Base-by-base conservation (phyloP, 2,113 vertebrate species). In the Emydura subglobosa region DNA sequence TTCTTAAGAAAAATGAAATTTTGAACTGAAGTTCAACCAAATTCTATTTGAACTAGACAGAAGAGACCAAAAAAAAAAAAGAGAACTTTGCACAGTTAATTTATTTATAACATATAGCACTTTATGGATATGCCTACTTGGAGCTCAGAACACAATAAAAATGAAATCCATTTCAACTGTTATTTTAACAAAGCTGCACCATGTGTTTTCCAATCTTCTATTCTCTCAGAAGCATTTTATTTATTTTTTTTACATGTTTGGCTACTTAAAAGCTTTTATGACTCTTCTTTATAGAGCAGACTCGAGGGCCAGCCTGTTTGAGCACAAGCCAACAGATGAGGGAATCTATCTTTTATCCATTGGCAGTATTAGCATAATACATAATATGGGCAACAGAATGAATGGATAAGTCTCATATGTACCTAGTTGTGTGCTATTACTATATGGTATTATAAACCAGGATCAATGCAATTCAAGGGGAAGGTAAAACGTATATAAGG, bases 231-330 rank as follows among this genome's bases (percentile, higher is more conserved):
- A 96, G 83, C 50, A 42, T 39, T 24, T 82, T 83, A 1, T 12
- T 85, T 92, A 1, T 29, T 86, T 94, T 86, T 94, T 91, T 86
- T 57, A 90, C 49, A 65, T 55, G 90, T 83, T 65, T 90, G 27
- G 79, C 3, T 53, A 59, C 3, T 44, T 96, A 55, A 86, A 85
- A 54, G 4, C 79, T 95, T 93, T 96, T 96, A 89, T 95, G 96
- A 89, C 34, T 97, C 29, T 96, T 88, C 85, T 96, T 96, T 96
- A 91, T 89, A 92, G 53, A 87, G 55, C 74, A 93, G 42, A 31
- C 14, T 55, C 86, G 90, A 50, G 92, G 51, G 24, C 79, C 19
- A 2, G 65, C 88, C 79, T 91, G 78, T 88, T 89, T 92, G 54
- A 90, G 29, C 47, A 89, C 49, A 42, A 86, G 44, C 12, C 57